phyloP scores from a whole-genome alignment of 1,140 invertebrate genomes.

The Drosophila ficusphila region DNA sequence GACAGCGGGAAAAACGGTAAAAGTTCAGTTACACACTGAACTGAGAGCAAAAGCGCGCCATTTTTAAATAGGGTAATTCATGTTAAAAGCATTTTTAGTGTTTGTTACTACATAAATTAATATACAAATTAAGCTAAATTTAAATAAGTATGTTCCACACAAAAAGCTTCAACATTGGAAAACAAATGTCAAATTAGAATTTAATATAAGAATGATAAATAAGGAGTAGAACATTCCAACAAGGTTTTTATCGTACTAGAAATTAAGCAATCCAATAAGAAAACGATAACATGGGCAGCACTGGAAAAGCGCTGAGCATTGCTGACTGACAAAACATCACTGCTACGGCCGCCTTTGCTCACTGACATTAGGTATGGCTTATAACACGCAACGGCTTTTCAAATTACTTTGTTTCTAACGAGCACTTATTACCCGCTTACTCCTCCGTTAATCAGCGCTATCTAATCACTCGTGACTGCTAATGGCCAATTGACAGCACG shows the following conservation, averaged over 20 bases:
- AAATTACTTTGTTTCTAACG: background rate
- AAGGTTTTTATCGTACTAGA: background rate
- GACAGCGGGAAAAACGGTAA: background rate
- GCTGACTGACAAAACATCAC: background rate
- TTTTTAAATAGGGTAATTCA: background rate
- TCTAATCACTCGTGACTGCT: constrained; percentile 28
- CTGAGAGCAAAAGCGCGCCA: background rate
- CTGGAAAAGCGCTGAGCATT: background rate
- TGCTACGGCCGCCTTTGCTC: background rate
- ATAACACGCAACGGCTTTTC: constrained; percentile 6
- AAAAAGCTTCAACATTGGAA: too few relatives aligned
- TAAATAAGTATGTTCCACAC: background rate
- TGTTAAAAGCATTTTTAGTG: too few relatives aligned
- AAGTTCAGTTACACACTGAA: background rate
- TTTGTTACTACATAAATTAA: too few relatives aligned
- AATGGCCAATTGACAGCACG: constrained; percentile 39
- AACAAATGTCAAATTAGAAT: too few relatives aligned
- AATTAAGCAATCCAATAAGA: background rate
- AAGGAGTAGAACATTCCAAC: background rate
- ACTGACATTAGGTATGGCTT: background rate
- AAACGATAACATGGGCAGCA: background rate
- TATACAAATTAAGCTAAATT: background rate
- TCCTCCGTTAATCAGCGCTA: constrained; percentile 29
- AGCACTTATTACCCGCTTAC: constrained; percentile 16
- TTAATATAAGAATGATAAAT: too few relatives aligned